Base-by-base conservation (phyloP, 2,888 invertebrate genomes). In the Podabrus alpinus region DNA sequence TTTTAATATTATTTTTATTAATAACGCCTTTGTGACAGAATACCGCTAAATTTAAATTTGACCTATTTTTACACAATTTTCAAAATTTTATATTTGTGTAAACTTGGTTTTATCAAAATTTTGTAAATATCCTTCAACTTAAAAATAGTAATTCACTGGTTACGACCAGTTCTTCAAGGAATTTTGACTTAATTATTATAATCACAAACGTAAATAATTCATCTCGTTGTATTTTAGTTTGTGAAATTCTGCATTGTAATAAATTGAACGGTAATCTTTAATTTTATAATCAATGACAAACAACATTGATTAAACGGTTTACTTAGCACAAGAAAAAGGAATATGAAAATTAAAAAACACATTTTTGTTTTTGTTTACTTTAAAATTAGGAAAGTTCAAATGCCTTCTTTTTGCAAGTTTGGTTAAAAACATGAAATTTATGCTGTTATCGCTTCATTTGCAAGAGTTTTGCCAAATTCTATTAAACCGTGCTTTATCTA, bases 31-130 rank as follows among this genome's bases (percentile, higher is more conserved):
- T 68, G 45, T 66, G 16, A 66, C 59, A 19, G 62, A 69, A 67
- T 71, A 61, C 73, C 78, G 75, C 75, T 68, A 70, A 69, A 70
- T 76, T 76, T 76, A 67, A 75, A 72, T 71, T 73, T 70, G 73
- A 73, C 75, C 78, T 69, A 75, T 29, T 66, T 71, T 69, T 68
- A 74, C 67, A 61, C 17, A 64, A 62, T 68, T 72, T 68, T 67
- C 59, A 21, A 29, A 71, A 69, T 60, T 13, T 19, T 59, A 13
- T 11, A 10, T 70, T 62, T 45, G 13, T 24, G 15, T 17, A 61
- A 60, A 60, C 11, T 5, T 59, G 24, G n/a, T 69, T 19, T 21
- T 21, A 17, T 59, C 15, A 69, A 13, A 15, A 10, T 29, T 21
- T 59, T 3, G 3, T 59, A 59, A 69, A 69, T 25, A 66, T 15